phyloP scores from a whole-genome alignment of 2,113 vertebrate species.

The Procavia capensis region DNA sequence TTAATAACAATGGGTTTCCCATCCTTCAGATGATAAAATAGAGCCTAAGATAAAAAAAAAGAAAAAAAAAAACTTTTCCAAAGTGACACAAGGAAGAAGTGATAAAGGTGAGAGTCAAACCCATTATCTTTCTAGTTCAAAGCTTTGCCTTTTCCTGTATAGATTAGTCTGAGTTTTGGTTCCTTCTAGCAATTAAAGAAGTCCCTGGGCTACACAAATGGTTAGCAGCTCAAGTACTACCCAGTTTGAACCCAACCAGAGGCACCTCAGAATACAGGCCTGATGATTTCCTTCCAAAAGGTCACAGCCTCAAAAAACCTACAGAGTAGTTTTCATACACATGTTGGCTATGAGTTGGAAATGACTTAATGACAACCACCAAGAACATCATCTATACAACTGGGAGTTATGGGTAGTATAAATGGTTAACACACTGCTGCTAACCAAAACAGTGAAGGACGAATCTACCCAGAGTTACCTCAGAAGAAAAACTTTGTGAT shows the following conservation, averaged over 20 bases:
- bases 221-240: background rate
- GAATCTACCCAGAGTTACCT: background rate
- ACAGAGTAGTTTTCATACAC: background rate
- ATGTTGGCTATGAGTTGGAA: background rate
- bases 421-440: background rate
- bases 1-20: no score
- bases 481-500: background rate
- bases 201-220: background rate
- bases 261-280: background rate
- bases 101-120: background rate
- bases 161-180: background rate
- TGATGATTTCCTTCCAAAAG: background rate
- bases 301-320: background rate
- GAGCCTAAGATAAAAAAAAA: background rate
- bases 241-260: background rate
- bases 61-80: background rate
- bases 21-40: background rate
- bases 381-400: no score
- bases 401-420: background rate
- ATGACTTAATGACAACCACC: background rate
- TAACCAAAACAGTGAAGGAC: background rate
- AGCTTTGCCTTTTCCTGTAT: background rate
- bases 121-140: background rate
- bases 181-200: background rate
- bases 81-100: background rate